Evolutionary conservation across 2,797 vertebrate genomes (phyloP).

Genomic region (Melanotaenia nigrans): DNA sequence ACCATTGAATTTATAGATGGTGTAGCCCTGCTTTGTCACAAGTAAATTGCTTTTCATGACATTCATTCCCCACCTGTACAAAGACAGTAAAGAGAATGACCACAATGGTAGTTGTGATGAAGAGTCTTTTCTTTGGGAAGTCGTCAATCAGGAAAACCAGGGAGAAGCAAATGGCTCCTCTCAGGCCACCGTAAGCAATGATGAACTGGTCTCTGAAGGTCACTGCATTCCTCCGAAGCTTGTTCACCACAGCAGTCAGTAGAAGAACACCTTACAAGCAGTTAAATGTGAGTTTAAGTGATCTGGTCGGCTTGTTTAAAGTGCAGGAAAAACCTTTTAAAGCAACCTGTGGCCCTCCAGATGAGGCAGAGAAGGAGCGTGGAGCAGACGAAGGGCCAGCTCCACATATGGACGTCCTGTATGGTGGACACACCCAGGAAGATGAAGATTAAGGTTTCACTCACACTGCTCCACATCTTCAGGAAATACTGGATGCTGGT

Average conservation of each 20-base stretch:
- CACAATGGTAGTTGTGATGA: slow-evolving; percentile 92
- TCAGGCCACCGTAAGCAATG: slow-evolving; percentile 91
- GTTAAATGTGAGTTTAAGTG: neutral
- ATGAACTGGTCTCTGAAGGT: slow-evolving; percentile 94
- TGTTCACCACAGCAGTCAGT: slow-evolving; percentile 92
- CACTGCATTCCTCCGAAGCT: slow-evolving; percentile 90
- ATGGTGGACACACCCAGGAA: slow-evolving; percentile 93
- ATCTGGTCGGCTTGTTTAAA: neutral
- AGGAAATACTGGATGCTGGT: slow-evolving; percentile 95
- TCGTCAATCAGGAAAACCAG: slow-evolving; percentile 88
- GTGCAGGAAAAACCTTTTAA: neutral
- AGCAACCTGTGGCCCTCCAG: slow-evolving; percentile 87
- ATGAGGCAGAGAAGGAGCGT: slow-evolving; percentile 91
- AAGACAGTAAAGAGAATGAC: slow-evolving; percentile 94
- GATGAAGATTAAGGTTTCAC: slow-evolving; percentile 94
- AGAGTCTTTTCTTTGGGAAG: slow-evolving; percentile 85
- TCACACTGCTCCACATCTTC: slow-evolving; percentile 97
- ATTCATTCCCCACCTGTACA: slow-evolving; percentile 60
- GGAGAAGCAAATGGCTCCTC: slow-evolving; percentile 94
- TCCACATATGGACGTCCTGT: slow-evolving; percentile 85
- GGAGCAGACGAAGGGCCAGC: slow-evolving; percentile 92
- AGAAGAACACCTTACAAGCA: slow-evolving; percentile 85
- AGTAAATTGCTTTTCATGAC: neutral
- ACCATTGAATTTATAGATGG: neutral
- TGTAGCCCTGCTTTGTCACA: neutral